These are phyloP conservation scores for Xyrichtys novacula DNA, from an alignment of 2,797 vertebrate species.

Conservation along the genomic window DNA sequence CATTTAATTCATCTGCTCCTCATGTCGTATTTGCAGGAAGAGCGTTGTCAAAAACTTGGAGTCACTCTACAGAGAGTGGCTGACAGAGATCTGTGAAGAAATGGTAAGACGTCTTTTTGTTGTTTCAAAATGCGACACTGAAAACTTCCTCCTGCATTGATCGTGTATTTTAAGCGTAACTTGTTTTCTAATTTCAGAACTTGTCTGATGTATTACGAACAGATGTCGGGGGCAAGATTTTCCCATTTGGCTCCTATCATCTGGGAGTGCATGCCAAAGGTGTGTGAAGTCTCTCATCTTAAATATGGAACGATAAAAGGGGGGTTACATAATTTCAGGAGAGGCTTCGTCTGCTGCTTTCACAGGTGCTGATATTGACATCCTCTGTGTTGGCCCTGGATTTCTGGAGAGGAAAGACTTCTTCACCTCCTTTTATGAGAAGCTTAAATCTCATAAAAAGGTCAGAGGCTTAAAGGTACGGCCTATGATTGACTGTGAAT, in stretches of 20 bases:
- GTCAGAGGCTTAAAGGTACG: conserved; percentile 91
- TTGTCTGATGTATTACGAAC: conserved; percentile 89
- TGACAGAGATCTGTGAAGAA: conserved; percentile 89
- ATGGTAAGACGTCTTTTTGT: conserved; percentile 82
- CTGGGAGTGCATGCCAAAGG: conserved; percentile 93
- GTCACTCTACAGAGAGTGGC: conserved; percentile 92
- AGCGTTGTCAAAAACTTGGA: conserved; percentile 92
- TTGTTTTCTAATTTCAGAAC: conserved; percentile 79
- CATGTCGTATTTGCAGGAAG: conserved; percentile 81
- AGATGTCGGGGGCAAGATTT: conserved; percentile 92
- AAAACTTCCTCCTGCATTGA: background rate
- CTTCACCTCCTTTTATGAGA: conserved; percentile 93
- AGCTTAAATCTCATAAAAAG: conserved; percentile 91
- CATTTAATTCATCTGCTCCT: background rate
- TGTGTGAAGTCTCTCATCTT: conserved; percentile 67
- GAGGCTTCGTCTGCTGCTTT: conserved; percentile 12
- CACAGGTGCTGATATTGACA: conserved; percentile 93
- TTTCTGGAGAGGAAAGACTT: conserved; percentile 92
- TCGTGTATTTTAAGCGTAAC: background rate
- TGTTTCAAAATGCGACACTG: background rate
- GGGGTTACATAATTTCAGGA: too few species aligned
- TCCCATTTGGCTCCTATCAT: conserved; percentile 93
- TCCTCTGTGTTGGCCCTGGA: conserved; percentile 90
- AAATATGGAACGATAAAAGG: too few species aligned
- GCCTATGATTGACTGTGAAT: background rate